Evolutionary conservation across 2,888 invertebrate genomes (phyloP), one percentile per base, ranked within the genome.

Genomic region (Scaptodrosophila latifasciaeformis): DNA sequence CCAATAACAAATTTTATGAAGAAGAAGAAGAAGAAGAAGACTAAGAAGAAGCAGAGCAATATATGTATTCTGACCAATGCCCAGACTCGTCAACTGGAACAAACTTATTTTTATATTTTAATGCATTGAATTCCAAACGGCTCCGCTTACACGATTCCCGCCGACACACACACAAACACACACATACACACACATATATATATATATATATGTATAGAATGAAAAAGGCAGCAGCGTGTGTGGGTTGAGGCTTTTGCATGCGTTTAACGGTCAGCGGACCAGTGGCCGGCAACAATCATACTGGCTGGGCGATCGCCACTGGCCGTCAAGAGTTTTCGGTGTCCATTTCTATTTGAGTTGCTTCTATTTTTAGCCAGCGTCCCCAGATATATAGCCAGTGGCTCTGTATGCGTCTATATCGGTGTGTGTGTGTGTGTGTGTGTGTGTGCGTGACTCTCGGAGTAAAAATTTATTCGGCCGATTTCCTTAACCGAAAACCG

Each of bases 291-390:
- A 48, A 10, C 29, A 47, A 55, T 39, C 46, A 52, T 54, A 53
- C 43, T 47, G 54, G 50, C 54, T 59, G 15, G 17, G 4, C 13
- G 12, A n/a, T 21, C 5, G 10, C 7, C 18, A 17, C 12, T 40
- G 40, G 58, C 55, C 53, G 35, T 44, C 18, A 42, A 21, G 45
- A 58, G 43, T 61, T 77, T 69, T 74, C 67, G 74, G 81, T 84
- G 80, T 85, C 86, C 86, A 86, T 86, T 86, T 86, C 82, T 78
- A 84, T 83, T 71, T 71, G 71, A 63, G 60, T 59, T 62, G 71
- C 68, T 65, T 65, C 82, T 85, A 86, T 84, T 84, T 85, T 83
- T 86, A 86, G 81, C 46, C 49, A 69, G 62, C 76, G 69, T 82
- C 83, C 86, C 86, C 85, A 85, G 86, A 82, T 84, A 77, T 79